Percentiles rank a stretch among this genome's conserved stretches.
Evolutionary conservation across 2,797 vertebrate genomes (phyloP).

Genomic region (Sebastes ruberrimus): DNA sequence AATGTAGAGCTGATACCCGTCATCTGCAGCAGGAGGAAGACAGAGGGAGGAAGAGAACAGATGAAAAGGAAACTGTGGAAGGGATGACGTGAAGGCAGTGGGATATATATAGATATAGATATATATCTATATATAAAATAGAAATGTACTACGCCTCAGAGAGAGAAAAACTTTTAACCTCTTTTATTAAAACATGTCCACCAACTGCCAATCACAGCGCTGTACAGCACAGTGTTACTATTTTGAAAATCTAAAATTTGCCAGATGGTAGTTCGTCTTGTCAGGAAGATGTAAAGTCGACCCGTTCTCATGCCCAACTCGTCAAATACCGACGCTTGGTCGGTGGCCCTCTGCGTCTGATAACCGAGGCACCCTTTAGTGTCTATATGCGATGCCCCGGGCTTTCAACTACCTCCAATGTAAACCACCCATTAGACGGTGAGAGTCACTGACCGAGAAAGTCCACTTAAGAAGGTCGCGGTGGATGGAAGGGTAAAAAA

Average conservation of each 20-base stretch:
- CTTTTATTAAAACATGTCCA: neutral
- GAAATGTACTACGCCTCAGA: neutral
- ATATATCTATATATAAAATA: neutral
- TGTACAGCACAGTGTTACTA: neutral
- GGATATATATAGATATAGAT: no score
- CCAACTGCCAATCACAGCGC: neutral
- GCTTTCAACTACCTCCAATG: neutral
- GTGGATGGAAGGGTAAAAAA: no score
- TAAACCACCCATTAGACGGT: neutral
- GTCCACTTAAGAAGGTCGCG: no score
- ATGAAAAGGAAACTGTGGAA: neutral
- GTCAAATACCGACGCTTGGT: no score
- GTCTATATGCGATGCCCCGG: no score
- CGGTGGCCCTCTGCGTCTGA: no score
- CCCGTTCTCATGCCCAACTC: no score
- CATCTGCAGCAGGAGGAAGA: slow-evolving; percentile 23
- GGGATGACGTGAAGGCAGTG: neutral
- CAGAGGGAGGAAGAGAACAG: neutral
- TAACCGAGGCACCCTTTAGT: no score
- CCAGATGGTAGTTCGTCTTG: neutral
- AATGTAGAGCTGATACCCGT: slow-evolving; percentile 35
- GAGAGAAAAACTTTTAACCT: neutral
- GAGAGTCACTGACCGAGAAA: neutral
- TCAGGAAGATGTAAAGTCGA: neutral
- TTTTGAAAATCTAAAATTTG: neutral